Base-by-base conservation (phyloP, 2,888 invertebrate species). In the Tetragonisca angustula region DNA sequence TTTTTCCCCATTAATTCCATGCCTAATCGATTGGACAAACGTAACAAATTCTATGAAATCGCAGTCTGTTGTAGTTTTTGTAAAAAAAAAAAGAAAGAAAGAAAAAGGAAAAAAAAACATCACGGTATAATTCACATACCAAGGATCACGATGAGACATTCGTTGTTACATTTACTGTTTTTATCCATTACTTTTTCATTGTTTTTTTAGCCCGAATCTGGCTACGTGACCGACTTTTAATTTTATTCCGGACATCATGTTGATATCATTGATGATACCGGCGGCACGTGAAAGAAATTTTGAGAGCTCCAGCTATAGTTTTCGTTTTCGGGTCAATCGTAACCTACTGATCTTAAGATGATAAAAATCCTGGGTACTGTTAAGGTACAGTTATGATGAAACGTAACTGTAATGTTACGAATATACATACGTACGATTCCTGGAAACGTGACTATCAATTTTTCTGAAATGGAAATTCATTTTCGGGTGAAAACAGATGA, bases 371-470 rank as follows among this genome's bases (percentile, higher is more conserved):
- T 79, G 83, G 83, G 82, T 79, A 88, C 76, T 65, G 62, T 74
- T 79, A 59, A 59, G 72, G 70, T 84, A 89, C 86, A 88, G 89
- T 89, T 89, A 87, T 78, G 76, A 74, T 80, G 71, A 65, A 79
- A 62, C 81, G 79, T 81, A 86, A 87, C 86, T 85, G 87, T 89
- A 85, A 89, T 64, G 72, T 84, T 81, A 86, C 71, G 64, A 86
- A 81, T 84, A 43, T 43, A 36, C 27, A 43, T 43, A 43, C 43
- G 69, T 76, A 76, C 77, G 56, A 64, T 78, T 62, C 27, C 27
- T 36, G 61, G 59, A n/a, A n/a, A 50, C 64, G 56, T 27, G 76
- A 77, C 79, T 65, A 81, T 83, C 79, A 62, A 65, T 54, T 76
- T 76, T 79, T 76, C 72, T 54, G 73, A n/a, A n/a, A 61, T 19